These are phyloP conservation scores for Cyclargus thomasi DNA, from an alignment of 1,140 invertebrate species.

Conservation along the genomic window DNA sequence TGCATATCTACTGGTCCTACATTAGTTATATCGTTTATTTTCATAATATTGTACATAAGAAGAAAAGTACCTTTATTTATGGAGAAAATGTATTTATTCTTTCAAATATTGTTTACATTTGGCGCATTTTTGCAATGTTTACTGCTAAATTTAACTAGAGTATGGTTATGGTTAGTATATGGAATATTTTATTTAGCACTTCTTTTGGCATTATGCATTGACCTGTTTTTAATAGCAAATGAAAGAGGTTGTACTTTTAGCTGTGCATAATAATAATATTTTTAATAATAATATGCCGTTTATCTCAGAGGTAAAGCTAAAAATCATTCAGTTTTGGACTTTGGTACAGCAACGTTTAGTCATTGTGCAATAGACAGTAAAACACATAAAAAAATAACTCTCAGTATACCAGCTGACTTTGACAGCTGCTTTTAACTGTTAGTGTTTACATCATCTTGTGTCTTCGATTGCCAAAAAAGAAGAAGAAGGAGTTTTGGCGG, in stretches of 20 bases:
- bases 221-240: slow-evolving; percentile 64
- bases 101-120: slow-evolving; percentile 69
- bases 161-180: slow-evolving; percentile 65
- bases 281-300: too few species aligned
- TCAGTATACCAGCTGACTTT: background rate
- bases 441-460: too few species aligned
- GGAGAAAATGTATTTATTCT: slow-evolving; percentile 70
- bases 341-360: too few species aligned
- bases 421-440: background rate
- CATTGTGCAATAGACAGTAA: background rate
- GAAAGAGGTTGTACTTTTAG: slow-evolving; percentile 69
- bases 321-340: too few species aligned
- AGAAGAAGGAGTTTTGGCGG: too few species aligned
- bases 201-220: slow-evolving; percentile 50
- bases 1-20: slow-evolving; percentile 65
- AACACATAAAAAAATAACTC: background rate
- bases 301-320: too few species aligned
- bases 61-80: slow-evolving; percentile 64
- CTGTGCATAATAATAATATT: slow-evolving; percentile 43
- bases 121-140: slow-evolving; percentile 67
- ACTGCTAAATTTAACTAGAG: slow-evolving; percentile 55
- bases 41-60: slow-evolving; percentile 60
- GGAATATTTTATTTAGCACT: slow-evolving; percentile 59
- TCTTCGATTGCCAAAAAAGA: too few species aligned
- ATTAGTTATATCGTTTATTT: slow-evolving; percentile 57